phyloP scores from a whole-genome alignment of 92 coral and sea anemone species.

The Micromussa lordhowensis region DNA sequence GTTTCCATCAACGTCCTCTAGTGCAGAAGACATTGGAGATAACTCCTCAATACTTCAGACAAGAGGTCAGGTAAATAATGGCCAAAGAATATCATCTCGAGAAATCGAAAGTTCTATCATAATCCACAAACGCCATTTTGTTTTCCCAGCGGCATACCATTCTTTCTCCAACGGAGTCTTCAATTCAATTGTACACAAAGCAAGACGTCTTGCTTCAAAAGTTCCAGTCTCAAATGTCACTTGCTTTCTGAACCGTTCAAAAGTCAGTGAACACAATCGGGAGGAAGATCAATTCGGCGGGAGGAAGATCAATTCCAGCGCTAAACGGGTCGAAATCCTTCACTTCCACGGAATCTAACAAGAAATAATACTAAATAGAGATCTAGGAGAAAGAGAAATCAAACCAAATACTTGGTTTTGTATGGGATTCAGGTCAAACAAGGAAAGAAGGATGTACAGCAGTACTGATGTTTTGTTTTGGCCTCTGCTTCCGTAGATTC shows the following conservation, averaged over 20 bases:
- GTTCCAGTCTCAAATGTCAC: conserved; percentile 8
- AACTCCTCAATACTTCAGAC: conserved; percentile 18
- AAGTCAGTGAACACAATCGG: conserved; percentile 34
- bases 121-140: conserved; percentile 21
- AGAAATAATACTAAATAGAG: background rate
- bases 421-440: background rate
- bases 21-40: conserved; percentile 48
- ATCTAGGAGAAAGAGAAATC: background rate
- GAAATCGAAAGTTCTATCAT: conserved; percentile 23
- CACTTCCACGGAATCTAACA: background rate
- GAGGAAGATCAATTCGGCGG: background rate
- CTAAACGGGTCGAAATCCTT: background rate
- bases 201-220: background rate
- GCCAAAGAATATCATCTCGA: conserved; percentile 39
- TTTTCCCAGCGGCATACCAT: conserved; percentile 52
- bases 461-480: conserved; percentile 17
- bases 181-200: background rate
- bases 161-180: conserved; percentile 11
- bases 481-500: background rate
- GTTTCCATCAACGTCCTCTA: conserved; percentile 50
- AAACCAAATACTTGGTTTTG: background rate
- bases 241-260: conserved; percentile 28
- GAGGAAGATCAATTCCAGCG: background rate
- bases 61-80: conserved; percentile 12
- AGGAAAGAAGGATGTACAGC: background rate